Conservation (phyloP, 2,888 invertebrate genomes). For the Phytoseiulus persimilis region DNA sequence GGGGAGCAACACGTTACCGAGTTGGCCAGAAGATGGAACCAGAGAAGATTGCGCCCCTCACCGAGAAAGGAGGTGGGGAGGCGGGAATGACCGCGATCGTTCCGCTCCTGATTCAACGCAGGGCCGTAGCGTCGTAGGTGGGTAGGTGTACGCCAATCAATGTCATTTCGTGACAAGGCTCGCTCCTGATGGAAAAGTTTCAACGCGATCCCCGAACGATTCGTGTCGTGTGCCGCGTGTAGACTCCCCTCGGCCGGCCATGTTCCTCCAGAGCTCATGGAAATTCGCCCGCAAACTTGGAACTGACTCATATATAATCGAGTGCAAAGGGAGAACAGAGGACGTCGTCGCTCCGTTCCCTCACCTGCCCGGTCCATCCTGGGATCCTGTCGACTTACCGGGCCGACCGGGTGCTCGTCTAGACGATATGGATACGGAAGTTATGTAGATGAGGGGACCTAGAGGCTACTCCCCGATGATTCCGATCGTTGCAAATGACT, state of each 20-base stretch:
- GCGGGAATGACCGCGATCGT: too few species aligned
- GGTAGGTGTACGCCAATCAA: background rate
- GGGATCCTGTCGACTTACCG: too few species aligned
- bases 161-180: background rate
- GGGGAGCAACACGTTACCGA: background rate
- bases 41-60: too few species aligned
- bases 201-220: background rate
- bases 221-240: background rate
- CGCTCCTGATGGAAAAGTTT: background rate
- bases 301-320: background rate
- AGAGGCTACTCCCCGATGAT: background rate
- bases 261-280: background rate
- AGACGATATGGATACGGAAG: background rate
- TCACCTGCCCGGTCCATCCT: too few species aligned
- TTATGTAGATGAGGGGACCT: background rate
- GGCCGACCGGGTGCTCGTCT: too few species aligned
- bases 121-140: too few species aligned
- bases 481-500: background rate
- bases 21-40: background rate
- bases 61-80: too few species aligned
- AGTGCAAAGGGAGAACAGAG: background rate
- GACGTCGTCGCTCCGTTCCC: too few species aligned
- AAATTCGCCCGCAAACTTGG: background rate
- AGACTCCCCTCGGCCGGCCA: background rate
- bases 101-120: too few species aligned